Evolutionary conservation across 2,888 invertebrate species (phyloP).

Genomic region (Pammene fasciana): DNA sequence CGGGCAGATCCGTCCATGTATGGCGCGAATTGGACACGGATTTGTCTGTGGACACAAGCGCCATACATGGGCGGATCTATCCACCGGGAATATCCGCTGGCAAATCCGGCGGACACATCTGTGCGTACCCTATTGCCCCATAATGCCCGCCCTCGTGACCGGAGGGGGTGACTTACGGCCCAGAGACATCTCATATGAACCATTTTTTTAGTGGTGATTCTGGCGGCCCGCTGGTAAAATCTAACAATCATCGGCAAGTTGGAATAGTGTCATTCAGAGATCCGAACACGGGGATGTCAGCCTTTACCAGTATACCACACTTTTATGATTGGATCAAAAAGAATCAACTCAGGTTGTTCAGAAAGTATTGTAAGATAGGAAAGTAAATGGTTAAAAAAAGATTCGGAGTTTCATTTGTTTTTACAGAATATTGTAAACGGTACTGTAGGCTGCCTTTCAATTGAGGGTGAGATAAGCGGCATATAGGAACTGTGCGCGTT

Average conservation of each 20-base stretch:
- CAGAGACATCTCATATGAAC: not conserved
- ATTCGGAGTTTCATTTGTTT: not conserved
- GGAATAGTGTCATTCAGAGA: conserved; percentile 24
- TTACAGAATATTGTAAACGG: not conserved
- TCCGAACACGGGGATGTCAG: not conserved
- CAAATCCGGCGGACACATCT: no score
- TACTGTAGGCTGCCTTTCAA: no score
- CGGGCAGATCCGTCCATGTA: no score
- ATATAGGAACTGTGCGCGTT: no score
- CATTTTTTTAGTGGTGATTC: conserved; percentile 27
- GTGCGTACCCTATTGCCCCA: no score
- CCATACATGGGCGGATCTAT: no score
- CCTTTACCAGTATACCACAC: conserved; percentile 9
- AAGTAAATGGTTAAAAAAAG: not conserved
- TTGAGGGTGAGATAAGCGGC: no score
- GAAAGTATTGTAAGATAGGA: not conserved
- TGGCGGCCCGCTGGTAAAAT: conserved; percentile 20
- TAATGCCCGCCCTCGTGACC: no score
- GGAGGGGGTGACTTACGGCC: no score
- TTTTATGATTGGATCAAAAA: conserved; percentile 14
- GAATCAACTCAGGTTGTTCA: not conserved
- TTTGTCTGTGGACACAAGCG: no score
- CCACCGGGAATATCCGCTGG: no score
- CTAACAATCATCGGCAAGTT: not conserved
- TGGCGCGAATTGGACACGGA: no score